Percentiles rank a stretch among this genome's conserved stretches.
These are phyloP conservation scores for Troides oblongomaculatus DNA, from an alignment of 2,888 invertebrate species.

Conservation along the genomic window DNA sequence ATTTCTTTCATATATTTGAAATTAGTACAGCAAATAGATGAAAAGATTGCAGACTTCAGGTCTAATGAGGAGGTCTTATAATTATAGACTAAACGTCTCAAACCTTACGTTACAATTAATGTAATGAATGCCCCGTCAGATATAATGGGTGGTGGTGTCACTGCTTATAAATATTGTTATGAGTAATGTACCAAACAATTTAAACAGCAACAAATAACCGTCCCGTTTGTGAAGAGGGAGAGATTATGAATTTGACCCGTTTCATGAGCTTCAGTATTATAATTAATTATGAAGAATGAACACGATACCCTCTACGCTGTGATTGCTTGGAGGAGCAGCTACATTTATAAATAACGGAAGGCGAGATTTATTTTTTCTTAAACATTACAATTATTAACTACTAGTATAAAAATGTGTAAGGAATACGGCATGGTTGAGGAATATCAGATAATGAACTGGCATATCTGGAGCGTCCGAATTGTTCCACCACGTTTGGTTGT, in stretches of 20 bases:
- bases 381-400: too few relatives aligned
- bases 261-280: neutral
- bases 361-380: too few relatives aligned
- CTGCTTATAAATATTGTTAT: conserved; percentile 21
- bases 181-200: conserved; percentile 21
- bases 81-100: conserved; percentile 16
- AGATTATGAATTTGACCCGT: conserved; percentile 4
- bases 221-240: neutral
- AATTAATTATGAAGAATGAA: neutral
- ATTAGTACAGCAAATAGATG: too few relatives aligned
- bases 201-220: conserved; percentile 5
- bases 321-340: neutral
- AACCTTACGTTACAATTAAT: conserved; percentile 25
- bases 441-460: too few relatives aligned
- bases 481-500: too few relatives aligned
- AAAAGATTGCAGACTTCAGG: too few relatives aligned
- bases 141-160: conserved; percentile 27
- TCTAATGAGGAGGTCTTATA: neutral
- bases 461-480: too few relatives aligned
- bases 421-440: too few relatives aligned
- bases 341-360: too few relatives aligned
- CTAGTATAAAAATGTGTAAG: too few relatives aligned
- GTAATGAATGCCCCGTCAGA: conserved; percentile 23
- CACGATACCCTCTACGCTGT: neutral
- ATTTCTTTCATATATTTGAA: too few relatives aligned